phyloP scores from a whole-genome alignment of 2,888 invertebrate genomes.

The Salpingus planirostris region DNA sequence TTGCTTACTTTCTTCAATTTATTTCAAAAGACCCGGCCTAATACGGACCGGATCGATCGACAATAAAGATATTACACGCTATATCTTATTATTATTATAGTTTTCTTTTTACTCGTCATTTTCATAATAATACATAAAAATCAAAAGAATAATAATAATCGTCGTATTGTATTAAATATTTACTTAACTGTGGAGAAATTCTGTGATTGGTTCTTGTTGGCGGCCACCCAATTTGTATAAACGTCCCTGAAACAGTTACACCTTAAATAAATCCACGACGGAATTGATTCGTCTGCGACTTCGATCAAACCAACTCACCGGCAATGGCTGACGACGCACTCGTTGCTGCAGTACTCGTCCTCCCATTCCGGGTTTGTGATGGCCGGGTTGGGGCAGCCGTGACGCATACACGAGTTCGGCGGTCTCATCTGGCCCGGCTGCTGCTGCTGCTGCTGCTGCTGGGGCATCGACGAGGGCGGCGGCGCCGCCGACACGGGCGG shows the following conservation, averaged over 20 bases:
- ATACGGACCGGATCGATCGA: no score
- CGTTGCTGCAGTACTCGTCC: constrained; percentile 94
- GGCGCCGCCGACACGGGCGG: constrained; percentile 41
- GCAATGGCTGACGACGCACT: constrained; percentile 94
- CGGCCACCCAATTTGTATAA: constrained; percentile 82
- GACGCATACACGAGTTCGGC: constrained; percentile 66
- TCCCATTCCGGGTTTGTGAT: constrained; percentile 92
- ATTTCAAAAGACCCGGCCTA: no score
- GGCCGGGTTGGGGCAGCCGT: constrained; percentile 84
- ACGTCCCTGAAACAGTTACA: constrained; percentile 67
- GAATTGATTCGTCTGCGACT: neutral
- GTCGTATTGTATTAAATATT: constrained; percentile 24
- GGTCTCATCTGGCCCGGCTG: constrained; percentile 34
- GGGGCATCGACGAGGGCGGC: constrained; percentile 42
- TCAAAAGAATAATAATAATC: constrained; percentile 1
- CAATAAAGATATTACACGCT: no score
- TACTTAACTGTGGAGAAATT: constrained; percentile 75
- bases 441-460: constrained; percentile 40
- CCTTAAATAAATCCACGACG: neutral
- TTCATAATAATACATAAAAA: no score
- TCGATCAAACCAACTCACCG: constrained; percentile 52
- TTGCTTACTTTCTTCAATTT: constrained; percentile 28
- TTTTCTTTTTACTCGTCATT: no score
- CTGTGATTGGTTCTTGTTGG: constrained; percentile 71
- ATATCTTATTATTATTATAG: no score